Evolutionary conservation across 1,140 invertebrate species (phyloP).

Genomic region (Pachypsylla venusta): DNA sequence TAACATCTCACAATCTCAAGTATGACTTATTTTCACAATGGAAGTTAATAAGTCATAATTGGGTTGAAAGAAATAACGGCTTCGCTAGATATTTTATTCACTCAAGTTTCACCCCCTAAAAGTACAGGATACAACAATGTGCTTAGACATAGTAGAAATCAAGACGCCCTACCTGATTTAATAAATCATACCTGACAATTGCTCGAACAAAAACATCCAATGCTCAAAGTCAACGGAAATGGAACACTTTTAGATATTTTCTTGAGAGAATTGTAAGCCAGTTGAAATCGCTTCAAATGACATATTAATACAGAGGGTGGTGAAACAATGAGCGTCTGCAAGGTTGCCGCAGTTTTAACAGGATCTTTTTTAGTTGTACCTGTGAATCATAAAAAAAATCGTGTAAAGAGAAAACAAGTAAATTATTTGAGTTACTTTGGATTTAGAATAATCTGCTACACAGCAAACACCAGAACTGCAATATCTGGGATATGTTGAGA

Average conservation of each 20-base stretch:
- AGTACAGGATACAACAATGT: no score
- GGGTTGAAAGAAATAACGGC: no score
- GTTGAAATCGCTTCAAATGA: constrained; percentile 83
- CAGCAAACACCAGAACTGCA: no score
- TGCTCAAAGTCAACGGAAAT: constrained; percentile 72
- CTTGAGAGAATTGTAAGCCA: constrained; percentile 40
- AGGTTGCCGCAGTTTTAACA: constrained; percentile 76
- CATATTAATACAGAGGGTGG: constrained; percentile 87
- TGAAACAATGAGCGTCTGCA: constrained; percentile 76
- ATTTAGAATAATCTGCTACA: no score
- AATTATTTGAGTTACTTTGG: no score
- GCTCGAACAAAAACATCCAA: constrained; percentile 79
- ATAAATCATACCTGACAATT: constrained; percentile 41
- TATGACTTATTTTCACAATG: no score
- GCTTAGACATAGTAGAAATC: not conserved
- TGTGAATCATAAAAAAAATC: constrained; percentile 15
- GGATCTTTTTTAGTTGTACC: constrained; percentile 43
- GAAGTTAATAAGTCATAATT: no score
- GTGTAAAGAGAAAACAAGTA: no score
- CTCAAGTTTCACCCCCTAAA: no score
- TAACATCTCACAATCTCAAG: no score
- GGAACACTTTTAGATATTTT: constrained; percentile 78
- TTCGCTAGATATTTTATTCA: no score
- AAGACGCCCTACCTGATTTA: not conserved
- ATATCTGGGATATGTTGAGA: no score